phyloP scores from a whole-genome alignment of 92 coral and sea anemone species.

The Hydrozoanthus gracilis region DNA sequence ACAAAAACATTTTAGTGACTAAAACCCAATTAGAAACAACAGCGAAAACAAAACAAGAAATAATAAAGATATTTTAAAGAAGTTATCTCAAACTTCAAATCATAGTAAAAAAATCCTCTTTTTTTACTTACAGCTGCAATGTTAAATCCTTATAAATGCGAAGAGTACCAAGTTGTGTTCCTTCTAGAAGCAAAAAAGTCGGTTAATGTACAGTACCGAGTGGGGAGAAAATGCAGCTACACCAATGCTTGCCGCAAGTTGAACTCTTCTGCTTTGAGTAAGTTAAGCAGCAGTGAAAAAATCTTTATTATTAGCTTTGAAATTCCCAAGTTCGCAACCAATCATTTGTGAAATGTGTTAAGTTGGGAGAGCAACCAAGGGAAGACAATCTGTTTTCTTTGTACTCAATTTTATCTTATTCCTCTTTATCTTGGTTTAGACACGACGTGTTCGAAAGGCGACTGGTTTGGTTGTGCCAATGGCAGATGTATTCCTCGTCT shows the following conservation, averaged over 20 bases:
- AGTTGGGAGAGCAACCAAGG: too few relatives aligned
- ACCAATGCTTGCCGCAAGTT: conserved; percentile 59
- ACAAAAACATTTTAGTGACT: too few relatives aligned
- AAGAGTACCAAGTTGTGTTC: conserved; percentile 27
- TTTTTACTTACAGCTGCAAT: conserved; percentile 60
- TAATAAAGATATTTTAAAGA: too few relatives aligned
- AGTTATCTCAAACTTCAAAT: too few relatives aligned
- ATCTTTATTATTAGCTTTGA: too few relatives aligned
- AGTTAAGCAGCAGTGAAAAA: not conserved
- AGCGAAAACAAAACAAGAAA: too few relatives aligned
- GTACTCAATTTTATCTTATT: not conserved
- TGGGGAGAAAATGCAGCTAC: conserved; percentile 71
- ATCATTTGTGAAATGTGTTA: too few relatives aligned
- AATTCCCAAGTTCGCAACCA: too few relatives aligned
- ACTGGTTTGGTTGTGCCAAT: conserved; percentile 76
- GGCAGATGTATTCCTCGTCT: conserved; percentile 70
- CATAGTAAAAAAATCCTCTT: not conserved
- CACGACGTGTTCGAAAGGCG: conserved; percentile 58
- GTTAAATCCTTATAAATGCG: conserved; percentile 70
- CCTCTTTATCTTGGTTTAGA: conserved; percentile 24
- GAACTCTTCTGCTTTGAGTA: conserved; percentile 21
- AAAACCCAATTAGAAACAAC: too few relatives aligned
- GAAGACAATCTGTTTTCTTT: not conserved
- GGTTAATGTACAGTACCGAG: conserved; percentile 20
- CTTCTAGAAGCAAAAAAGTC: not conserved